A percentile compares a stretch with the other conserved stretches of the same genome.
These are phyloP conservation scores for Tetragonula clypearis DNA, from an alignment of 1,140 invertebrate genomes.

Conservation along the genomic window DNA sequence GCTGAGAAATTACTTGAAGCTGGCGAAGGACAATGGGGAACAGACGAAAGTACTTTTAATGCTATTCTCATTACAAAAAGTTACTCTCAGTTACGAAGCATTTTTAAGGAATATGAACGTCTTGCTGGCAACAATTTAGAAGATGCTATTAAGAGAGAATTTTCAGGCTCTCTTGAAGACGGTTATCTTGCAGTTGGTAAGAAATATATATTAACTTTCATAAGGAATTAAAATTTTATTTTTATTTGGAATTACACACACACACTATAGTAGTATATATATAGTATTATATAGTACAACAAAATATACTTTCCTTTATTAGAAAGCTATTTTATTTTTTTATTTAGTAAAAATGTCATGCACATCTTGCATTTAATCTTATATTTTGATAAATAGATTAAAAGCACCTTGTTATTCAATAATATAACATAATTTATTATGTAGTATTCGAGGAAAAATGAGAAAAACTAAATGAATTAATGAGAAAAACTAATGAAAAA, in stretches of 20 bases:
- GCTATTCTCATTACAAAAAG: slow-evolving; percentile 90
- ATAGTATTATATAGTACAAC: too few relatives aligned
- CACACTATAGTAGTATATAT: too few relatives aligned
- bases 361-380: too few relatives aligned
- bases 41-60: slow-evolving; percentile 93
- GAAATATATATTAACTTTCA: slow-evolving; percentile 49
- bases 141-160: slow-evolving; percentile 93
- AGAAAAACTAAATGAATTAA: too few relatives aligned
- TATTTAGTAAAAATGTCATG: too few relatives aligned
- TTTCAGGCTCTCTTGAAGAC: slow-evolving; percentile 92
- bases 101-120: slow-evolving; percentile 91
- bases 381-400: too few relatives aligned
- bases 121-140: slow-evolving; percentile 91
- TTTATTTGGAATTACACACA: slow-evolving; percentile 36
- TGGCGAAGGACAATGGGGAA: slow-evolving; percentile 92
- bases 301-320: too few relatives aligned
- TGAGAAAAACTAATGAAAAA: too few relatives aligned
- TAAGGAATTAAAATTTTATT: background rate
- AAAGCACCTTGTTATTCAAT: too few relatives aligned
- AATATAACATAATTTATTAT: too few relatives aligned
- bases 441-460: too few relatives aligned
- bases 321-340: too few relatives aligned
- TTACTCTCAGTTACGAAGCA: slow-evolving; percentile 90
- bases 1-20: slow-evolving; percentile 87
- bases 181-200: slow-evolving; percentile 93